Base-by-base conservation (phyloP, 2,113 vertebrate genomes). In the Lichenostomus cassidix region DNA sequence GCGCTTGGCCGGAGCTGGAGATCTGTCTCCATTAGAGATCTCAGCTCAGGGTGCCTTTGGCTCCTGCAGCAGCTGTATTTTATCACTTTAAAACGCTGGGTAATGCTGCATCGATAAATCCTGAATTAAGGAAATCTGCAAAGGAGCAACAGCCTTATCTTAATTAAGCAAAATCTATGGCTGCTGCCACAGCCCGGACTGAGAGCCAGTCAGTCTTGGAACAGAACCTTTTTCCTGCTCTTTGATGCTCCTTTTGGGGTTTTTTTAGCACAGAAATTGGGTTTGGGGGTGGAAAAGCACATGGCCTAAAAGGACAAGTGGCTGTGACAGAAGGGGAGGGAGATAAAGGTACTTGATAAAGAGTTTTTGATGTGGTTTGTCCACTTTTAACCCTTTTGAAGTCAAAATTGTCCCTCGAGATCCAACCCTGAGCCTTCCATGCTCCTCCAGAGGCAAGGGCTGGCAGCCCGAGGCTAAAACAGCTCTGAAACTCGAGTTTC, bases 81-180 rank as follows among this genome's bases (percentile, higher is more conserved):
- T 89, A 96, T 95, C 96, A 77, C 97, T 94, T 65, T 25, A 80
- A 81, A 96, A 65, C 4, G 67, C 94, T 64, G 76, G 60, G 56
- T 73, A 81, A 89, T 92, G 77, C 76, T 92, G 65, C 91, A 93
- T 92, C 83, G 69, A 92, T 97, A 95, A 84, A 96, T 96, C 89
- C 93, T 89, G 64, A 91, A 85, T 92, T 94, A 94, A 95, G 82
- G 92, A 90, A 95, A 94, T 93, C 82, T 97, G 62, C 79, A 96
- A 94, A 87, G 93, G 86, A 96, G 92, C 88, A 95, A 90, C 78
- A 96, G 70, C 83, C 89, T 96, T 96, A 96, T 96, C 96, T 96
- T 97, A 97, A 96, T 97, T 97, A 97, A 84, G 73, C 67, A 87
- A 97, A 97, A 97, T 96, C 56, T 91, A 96, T 84, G 89, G 93